Evolutionary conservation across 2,797 vertebrate genomes (phyloP).

Genomic region (Manis crassicaudata): DNA sequence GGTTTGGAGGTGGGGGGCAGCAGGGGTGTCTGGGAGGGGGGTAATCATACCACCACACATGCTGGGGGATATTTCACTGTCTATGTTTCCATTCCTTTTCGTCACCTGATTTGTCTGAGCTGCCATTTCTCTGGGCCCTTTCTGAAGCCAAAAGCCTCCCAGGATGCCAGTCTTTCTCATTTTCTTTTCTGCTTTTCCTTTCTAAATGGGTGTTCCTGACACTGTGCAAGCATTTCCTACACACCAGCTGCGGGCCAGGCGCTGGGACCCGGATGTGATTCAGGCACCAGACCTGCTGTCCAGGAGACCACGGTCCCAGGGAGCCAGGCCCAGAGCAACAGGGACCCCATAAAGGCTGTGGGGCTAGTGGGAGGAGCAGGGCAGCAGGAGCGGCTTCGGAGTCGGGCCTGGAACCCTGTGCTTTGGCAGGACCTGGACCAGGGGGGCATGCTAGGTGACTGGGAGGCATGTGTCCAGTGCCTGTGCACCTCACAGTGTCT

Average conservation of each 20-base stretch:
- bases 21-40: neutral
- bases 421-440: neutral
- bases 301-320: neutral
- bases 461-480: too few species aligned
- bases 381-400: neutral
- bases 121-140: neutral
- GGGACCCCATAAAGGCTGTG: fast-evolving
- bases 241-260: neutral
- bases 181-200: neutral
- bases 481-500: neutral
- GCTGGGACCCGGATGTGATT: too few species aligned
- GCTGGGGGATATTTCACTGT: neutral
- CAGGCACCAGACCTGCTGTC: neutral
- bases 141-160: neutral
- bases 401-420: too few species aligned
- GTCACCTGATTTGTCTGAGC: neutral
- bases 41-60: neutral
- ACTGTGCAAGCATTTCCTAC: neutral
- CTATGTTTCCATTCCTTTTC: neutral
- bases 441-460: neutral
- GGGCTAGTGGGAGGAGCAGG: neutral
- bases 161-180: neutral
- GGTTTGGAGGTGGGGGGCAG: neutral
- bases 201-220: neutral
- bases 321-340: neutral